Evolutionary conservation across 2,888 invertebrate species (phyloP).

Genomic region (Papilio elwesi): DNA sequence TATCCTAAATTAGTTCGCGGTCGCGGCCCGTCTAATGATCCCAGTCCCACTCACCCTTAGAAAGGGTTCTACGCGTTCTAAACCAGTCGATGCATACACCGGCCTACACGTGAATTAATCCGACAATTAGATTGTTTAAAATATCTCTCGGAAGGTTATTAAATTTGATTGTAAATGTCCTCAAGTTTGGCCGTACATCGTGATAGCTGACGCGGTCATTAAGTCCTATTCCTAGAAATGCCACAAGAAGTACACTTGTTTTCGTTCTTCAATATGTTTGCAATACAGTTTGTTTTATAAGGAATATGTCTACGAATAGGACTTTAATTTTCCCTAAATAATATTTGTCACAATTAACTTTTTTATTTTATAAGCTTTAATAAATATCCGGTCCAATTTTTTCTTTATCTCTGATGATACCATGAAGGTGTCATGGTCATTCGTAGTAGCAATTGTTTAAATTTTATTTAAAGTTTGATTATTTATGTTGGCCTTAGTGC

Average conservation of each 20-base stretch:
- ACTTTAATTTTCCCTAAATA: neutral
- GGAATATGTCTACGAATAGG: slow-evolving; percentile 12
- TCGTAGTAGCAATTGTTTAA: neutral
- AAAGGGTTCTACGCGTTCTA: too few relatives aligned
- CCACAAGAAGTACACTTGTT: neutral
- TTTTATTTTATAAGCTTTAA: neutral
- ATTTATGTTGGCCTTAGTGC: neutral
- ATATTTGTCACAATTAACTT: slow-evolving; percentile 12
- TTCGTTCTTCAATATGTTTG: neutral
- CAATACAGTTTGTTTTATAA: neutral
- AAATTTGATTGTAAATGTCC: neutral
- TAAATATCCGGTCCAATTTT: neutral
- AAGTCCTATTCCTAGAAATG: slow-evolving; percentile 20
- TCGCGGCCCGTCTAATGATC: too few relatives aligned
- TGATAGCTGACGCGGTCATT: slow-evolving; percentile 5
- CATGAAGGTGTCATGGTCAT: neutral
- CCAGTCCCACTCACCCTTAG: too few relatives aligned
- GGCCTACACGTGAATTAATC: too few relatives aligned
- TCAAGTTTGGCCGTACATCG: too few relatives aligned
- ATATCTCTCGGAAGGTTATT: too few relatives aligned
- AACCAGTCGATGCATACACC: too few relatives aligned
- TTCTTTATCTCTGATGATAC: too few relatives aligned
- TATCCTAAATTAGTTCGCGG: neutral
- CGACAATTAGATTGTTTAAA: too few relatives aligned
- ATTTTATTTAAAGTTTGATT: slow-evolving; percentile 17